Percentiles rank a stretch among this genome's conserved stretches.
phyloP scores from a whole-genome alignment of 2,113 vertebrate species.

The Haemorhous mexicanus region DNA sequence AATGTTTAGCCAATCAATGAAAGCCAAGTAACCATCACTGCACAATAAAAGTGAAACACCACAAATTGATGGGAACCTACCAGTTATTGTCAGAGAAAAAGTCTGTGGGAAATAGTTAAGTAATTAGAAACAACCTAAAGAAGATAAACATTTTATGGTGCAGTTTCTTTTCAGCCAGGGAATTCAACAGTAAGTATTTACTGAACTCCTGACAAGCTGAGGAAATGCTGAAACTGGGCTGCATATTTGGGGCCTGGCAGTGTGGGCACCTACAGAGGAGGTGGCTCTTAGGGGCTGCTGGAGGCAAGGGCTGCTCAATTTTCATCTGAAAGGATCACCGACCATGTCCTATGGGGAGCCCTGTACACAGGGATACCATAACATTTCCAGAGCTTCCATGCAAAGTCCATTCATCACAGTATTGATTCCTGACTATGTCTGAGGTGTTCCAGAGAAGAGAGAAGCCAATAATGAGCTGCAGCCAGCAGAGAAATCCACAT shows the following conservation, averaged over 20 bases:
- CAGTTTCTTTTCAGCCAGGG: not conserved
- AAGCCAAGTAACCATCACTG: slow-evolving; percentile 17
- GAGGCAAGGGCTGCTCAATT: not conserved
- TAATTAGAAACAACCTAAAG: slow-evolving; percentile 10
- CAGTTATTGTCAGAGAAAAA: slow-evolving; percentile 1
- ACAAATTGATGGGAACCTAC: not conserved
- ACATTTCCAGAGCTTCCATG: not conserved
- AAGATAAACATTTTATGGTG: not conserved
- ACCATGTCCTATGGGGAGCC: not conserved
- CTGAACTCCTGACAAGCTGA: not conserved
- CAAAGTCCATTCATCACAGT: not conserved
- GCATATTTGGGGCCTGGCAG: not conserved
- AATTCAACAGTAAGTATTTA: not conserved
- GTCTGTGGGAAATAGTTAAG: slow-evolving; percentile 8
- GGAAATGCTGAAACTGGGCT: not conserved
- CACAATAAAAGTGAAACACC: not conserved
- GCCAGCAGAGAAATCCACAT: not conserved
- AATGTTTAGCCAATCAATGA: slow-evolving; percentile 2
- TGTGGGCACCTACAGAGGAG: not conserved
- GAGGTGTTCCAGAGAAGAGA: not conserved
- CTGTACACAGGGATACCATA: not conserved
- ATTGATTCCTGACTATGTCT: not conserved
- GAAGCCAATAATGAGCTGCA: not conserved
- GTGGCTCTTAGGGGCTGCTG: not conserved
- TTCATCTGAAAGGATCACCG: not conserved